A percentile compares a stretch with the other conserved stretches of the same genome.
These are phyloP conservation scores for Apis mellifera DNA, from an alignment of 1,140 invertebrate genomes.

Conservation along the genomic window DNA sequence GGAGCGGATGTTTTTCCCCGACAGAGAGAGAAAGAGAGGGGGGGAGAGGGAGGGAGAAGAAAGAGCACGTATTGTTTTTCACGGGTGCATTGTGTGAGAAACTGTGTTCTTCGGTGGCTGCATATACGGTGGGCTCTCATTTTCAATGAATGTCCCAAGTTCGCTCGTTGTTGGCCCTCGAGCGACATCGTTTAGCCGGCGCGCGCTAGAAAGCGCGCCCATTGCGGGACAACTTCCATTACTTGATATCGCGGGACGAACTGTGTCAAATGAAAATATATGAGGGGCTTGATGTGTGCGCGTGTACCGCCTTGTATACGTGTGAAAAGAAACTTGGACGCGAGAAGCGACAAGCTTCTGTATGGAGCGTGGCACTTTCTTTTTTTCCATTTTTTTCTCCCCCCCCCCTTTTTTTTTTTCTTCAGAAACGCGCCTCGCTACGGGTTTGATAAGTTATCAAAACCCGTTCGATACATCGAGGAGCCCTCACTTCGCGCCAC, in stretches of 20 bases:
- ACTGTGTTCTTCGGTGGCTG: background rate
- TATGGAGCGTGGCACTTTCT: background rate
- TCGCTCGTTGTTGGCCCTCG: constrained; percentile 22
- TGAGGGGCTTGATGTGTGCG: constrained; percentile 2
- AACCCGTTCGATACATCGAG: background rate
- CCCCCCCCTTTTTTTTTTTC: too few species aligned
- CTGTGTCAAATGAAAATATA: constrained; percentile 42
- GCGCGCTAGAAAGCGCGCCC: background rate
- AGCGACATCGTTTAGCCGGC: background rate
- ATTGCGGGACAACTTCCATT: constrained; percentile 34
- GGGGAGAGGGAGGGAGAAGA: background rate
- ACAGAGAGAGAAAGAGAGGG: too few species aligned
- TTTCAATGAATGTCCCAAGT: constrained; percentile 8
- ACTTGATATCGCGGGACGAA: constrained; percentile 38
- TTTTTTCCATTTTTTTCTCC: background rate
- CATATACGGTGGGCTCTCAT: background rate
- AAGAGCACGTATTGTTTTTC: constrained; percentile 18
- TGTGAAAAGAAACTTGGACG: constrained; percentile 15
- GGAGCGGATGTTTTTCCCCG: too few species aligned
- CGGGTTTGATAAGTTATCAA: background rate
- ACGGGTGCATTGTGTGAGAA: background rate
- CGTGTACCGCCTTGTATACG: background rate
- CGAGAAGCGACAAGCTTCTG: background rate
- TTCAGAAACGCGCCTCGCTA: background rate
- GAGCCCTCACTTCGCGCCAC: too few species aligned